Conservation (phyloP, 2,797 vertebrate species). For the Halcyon leucocephala region DNA sequence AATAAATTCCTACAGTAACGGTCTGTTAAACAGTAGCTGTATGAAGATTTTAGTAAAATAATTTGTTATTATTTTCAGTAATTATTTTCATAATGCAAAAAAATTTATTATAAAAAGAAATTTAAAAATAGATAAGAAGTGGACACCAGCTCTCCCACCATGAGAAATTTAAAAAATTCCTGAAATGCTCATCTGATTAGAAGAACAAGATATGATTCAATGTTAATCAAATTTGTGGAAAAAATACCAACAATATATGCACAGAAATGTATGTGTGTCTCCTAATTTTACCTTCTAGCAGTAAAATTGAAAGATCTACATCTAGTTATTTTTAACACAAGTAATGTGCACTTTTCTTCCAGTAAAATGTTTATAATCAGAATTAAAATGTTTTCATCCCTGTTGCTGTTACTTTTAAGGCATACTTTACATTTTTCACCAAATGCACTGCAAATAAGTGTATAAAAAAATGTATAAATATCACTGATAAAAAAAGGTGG, state of each 20-base stretch:
- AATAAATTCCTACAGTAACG: background rate
- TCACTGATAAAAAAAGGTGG: background rate
- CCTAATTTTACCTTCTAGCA: background rate
- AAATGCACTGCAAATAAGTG: background rate
- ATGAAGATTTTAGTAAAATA: background rate
- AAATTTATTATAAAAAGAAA: background rate
- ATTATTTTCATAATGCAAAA: too few species aligned
- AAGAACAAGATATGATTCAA: background rate
- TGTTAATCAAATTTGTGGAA: background rate
- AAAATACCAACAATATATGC: background rate
- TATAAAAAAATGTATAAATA: background rate
- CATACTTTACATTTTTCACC: background rate
- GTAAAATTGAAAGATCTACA: background rate
- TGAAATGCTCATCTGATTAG: background rate
- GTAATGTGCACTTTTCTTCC: background rate
- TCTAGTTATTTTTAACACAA: background rate
- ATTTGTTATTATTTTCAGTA: background rate
- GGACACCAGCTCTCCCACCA: background rate
- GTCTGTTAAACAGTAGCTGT: background rate
- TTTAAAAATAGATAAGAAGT: background rate
- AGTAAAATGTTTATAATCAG: background rate
- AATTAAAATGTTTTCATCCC: background rate
- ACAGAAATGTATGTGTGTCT: background rate
- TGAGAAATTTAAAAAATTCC: background rate
- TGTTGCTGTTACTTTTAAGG: background rate